Conservation (phyloP, 2,797 vertebrate species). For the Cossypha niveicapilla region DNA sequence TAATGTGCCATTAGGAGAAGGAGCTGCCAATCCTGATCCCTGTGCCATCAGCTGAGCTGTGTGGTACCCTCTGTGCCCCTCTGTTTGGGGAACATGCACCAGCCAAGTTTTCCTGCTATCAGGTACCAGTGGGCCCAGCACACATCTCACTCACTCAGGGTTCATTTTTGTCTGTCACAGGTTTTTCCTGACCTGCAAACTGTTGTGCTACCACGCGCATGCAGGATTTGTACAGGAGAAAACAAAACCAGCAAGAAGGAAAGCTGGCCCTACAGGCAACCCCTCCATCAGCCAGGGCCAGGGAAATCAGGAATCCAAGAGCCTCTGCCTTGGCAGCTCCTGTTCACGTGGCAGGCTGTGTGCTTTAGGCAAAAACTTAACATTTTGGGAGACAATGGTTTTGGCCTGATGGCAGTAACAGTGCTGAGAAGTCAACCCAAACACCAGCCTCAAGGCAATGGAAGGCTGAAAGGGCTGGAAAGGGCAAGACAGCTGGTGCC, state of each 20-base stretch:
- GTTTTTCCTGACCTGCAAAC: background rate
- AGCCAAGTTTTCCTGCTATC: background rate
- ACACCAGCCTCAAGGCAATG: background rate
- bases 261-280: background rate
- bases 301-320: background rate
- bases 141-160: background rate
- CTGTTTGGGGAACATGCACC: background rate
- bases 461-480: background rate
- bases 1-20: background rate
- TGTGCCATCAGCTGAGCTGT: background rate
- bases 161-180: background rate
- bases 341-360: background rate
- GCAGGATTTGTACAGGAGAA: background rate
- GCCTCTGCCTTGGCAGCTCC: background rate
- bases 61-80: background rate
- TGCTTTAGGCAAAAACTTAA: background rate
- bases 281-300: background rate
- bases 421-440: background rate
- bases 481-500: background rate
- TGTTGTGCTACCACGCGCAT: background rate
- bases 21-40: background rate
- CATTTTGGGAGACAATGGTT: background rate
- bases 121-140: background rate
- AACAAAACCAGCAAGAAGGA: background rate
- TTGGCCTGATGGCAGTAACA: background rate